phyloP scores from a whole-genome alignment of 2,113 vertebrate species.

The Diphyllodes magnificus region DNA sequence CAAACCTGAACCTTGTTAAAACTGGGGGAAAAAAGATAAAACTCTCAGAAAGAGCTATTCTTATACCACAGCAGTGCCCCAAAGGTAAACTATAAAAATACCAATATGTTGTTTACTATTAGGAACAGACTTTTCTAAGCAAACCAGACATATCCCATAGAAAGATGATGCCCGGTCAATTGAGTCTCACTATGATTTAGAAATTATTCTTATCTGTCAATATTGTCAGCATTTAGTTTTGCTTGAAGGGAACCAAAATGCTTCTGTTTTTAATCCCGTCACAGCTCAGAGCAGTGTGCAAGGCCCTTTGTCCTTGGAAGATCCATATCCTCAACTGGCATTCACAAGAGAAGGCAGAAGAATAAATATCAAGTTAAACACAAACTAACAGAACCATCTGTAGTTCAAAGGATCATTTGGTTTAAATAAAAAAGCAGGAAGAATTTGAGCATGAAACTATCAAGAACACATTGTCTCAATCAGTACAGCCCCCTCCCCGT shows the following conservation, averaged over 20 bases:
- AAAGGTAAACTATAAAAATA: background rate
- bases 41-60: background rate
- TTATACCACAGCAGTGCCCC: background rate
- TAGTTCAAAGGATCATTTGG: background rate
- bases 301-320: background rate
- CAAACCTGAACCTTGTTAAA: background rate
- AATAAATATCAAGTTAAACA: background rate
- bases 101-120: background rate
- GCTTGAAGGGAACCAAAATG: background rate
- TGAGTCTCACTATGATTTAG: background rate
- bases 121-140: background rate
- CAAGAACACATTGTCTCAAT: background rate
- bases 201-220: background rate
- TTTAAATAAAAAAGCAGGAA: background rate
- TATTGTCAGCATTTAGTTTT: background rate
- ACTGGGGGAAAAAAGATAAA: fast-evolving
- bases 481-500: background rate
- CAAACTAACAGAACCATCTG: background rate
- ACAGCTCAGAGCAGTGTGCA: background rate
- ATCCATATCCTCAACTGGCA: background rate
- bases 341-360: background rate
- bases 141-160: background rate
- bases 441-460: background rate
- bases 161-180: background rate
- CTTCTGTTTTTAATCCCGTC: background rate